phyloP scores from a whole-genome alignment of 2,113 vertebrate species.

The Pelecanus crispus region DNA sequence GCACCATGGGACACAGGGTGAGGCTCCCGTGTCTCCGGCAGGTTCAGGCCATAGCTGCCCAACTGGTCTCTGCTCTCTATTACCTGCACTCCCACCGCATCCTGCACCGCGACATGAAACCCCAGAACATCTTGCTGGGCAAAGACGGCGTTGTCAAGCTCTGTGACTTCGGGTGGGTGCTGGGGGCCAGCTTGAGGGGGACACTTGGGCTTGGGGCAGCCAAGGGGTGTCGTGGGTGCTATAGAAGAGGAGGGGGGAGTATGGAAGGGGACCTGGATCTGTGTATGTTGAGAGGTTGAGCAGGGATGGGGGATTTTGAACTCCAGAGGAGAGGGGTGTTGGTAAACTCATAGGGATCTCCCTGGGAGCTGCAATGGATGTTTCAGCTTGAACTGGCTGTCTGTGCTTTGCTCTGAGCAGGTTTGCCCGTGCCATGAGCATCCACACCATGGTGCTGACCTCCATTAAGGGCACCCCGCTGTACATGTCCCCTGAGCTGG shows the following conservation, averaged over 20 bases:
- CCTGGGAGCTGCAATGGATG: not conserved
- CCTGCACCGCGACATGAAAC: conserved; percentile 97
- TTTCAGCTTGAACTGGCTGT: not conserved
- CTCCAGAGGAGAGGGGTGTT: not conserved
- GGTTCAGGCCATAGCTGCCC: conserved; percentile 88
- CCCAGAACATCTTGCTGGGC: conserved; percentile 92
- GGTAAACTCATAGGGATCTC: not conserved
- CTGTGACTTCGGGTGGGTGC: conserved; percentile 92
- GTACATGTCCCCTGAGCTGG: conserved; percentile 96
- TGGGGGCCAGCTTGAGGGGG: not conserved
- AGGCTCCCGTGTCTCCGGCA: conserved; percentile 9
- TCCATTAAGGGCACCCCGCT: conserved; percentile 97
- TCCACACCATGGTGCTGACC: conserved; percentile 92
- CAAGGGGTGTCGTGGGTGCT: not conserved
- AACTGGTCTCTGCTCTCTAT: conserved; percentile 94
- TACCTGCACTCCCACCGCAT: conserved; percentile 97
- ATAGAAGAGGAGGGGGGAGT: not conserved
- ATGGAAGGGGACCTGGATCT: not conserved
- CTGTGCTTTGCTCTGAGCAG: conserved; percentile 61
- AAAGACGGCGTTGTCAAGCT: conserved; percentile 92
- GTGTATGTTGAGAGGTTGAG: not conserved
- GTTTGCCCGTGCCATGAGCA: conserved; percentile 94
- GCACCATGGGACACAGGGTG: not conserved
- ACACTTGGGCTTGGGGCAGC: conserved; percentile 74
- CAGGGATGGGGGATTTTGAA: not conserved